These are phyloP conservation scores for Aythya fuligula DNA, from an alignment of 2,797 vertebrate genomes.

Conservation along the genomic window DNA sequence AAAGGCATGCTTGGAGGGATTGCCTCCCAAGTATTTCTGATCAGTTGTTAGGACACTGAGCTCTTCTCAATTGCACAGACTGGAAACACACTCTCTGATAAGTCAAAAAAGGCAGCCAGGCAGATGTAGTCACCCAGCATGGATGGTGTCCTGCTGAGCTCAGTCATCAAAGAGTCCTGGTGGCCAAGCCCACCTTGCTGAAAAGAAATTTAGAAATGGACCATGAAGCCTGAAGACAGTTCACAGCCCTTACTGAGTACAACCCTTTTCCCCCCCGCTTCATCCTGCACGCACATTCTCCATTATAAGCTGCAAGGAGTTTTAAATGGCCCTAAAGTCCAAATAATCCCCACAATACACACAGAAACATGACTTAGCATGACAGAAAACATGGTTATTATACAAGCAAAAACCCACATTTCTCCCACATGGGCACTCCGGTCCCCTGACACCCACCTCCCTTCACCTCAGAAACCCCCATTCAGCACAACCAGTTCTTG, in stretches of 20 bases:
- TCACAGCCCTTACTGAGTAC: background rate
- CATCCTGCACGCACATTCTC: background rate
- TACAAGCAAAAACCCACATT: background rate
- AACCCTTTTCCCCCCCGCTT: background rate
- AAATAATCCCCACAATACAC: background rate
- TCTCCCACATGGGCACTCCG: background rate
- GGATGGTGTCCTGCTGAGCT: background rate
- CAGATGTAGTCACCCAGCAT: background rate
- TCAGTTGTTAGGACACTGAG: background rate
- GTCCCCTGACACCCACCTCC: background rate
- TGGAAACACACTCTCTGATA: rapidly evolving
- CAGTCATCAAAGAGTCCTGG: background rate
- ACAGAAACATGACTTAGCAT: background rate
- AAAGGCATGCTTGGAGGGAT: background rate
- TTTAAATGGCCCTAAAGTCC: background rate
- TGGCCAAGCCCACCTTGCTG: background rate
- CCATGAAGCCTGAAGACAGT: background rate
- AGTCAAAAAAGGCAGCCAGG: background rate
- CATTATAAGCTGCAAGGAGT: background rate
- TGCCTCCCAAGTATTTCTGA: background rate
- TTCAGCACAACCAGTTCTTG: rapidly evolving
- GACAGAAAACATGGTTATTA: background rate
- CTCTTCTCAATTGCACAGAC: background rate
- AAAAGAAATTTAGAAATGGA: background rate
- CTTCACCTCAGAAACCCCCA: background rate